Conservation (phyloP, 2,113 vertebrate genomes). For the Macquaria ambigua region DNA sequence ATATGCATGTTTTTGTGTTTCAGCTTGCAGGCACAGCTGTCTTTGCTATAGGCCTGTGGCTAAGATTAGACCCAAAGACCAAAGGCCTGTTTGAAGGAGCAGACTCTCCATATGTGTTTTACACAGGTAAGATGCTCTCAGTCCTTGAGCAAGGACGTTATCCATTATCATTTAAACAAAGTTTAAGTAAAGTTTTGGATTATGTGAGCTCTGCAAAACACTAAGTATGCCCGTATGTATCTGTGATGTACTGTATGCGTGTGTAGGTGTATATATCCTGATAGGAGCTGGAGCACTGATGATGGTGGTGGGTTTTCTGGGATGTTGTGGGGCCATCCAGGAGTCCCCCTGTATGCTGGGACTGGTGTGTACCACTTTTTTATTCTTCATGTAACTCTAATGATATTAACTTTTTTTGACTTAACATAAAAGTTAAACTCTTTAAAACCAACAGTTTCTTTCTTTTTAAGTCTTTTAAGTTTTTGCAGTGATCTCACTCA, state of each 20-base stretch:
- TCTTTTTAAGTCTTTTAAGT: background rate
- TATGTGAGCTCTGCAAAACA: background rate
- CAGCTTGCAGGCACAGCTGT: conserved; percentile 79
- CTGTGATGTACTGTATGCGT: conserved; percentile 11
- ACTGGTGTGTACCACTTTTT: conserved; percentile 86
- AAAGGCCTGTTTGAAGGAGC: conserved; percentile 76
- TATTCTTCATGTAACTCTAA: background rate
- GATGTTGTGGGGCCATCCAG: conserved; percentile 95
- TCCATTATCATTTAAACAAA: background rate
- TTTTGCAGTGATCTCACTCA: background rate
- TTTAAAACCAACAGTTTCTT: background rate
- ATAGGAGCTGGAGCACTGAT: conserved; percentile 95
- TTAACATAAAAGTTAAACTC: background rate
- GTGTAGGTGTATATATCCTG: conserved; percentile 93
- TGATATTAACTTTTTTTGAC: background rate
- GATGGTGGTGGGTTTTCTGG: conserved; percentile 98
- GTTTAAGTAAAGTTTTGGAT: background rate
- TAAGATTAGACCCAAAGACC: conserved; percentile 74
- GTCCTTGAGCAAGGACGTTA: background rate
- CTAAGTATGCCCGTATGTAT: conserved; percentile 8
- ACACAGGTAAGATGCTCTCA: conserved; percentile 65
- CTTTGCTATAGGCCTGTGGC: conserved; percentile 76
- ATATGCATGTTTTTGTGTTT: conserved; percentile 29
- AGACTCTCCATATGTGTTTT: conserved; percentile 75
- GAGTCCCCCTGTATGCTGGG: conserved; percentile 98